Base-by-base conservation (phyloP, 2,888 invertebrate genomes). In the Drosophila robusta region DNA sequence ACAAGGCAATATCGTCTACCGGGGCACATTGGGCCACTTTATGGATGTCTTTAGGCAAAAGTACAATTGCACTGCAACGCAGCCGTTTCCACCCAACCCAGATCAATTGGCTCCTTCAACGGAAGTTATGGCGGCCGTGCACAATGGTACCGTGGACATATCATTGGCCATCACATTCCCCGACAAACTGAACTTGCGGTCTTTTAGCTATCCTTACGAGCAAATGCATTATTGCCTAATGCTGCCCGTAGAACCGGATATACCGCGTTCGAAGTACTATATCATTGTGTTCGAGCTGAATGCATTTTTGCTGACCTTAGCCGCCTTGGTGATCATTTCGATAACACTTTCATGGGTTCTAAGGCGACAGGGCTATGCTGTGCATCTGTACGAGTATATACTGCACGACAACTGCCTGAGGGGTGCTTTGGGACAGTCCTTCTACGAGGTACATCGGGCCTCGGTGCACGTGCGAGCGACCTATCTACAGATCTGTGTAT, bases 401-500 rank as follows among this genome's bases (percentile, higher is more conserved):
- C 12, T 90, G 12, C 90, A 91, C 32, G 89, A 89, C n/a, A 81
- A 80, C 32, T 90, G 90, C 12, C 42, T 91, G 12, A 67, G 91
- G 4, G 91, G 91, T 4, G 79, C 83, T 1, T 42, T 91, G 41
- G 89, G 90, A 0, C 91, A 91, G 18, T 72, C 91, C 0, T 91
- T 91, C 24, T 57, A 70, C 0, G 89, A 90, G 67, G 72, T 90
- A 0, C 44, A 63, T 0, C 50, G 69, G 2, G 83, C 90, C 0
- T 84, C 91, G 0, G 4, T 66, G 1, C 60, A 78, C 0, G 72
- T 91, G 4, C 79, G 87, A 1, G 82, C 75, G 32, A 88, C 87
- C 9, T 91, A 91, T 38, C 39, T 91, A 3, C 68, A 89, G 55
- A 91, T 91, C 7, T 91, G 89, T 50, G 32, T 89, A 0, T 24